These are phyloP conservation scores for Setophaga petechia DNA, from an alignment of 2,113 vertebrate species.

Conservation along the genomic window DNA sequence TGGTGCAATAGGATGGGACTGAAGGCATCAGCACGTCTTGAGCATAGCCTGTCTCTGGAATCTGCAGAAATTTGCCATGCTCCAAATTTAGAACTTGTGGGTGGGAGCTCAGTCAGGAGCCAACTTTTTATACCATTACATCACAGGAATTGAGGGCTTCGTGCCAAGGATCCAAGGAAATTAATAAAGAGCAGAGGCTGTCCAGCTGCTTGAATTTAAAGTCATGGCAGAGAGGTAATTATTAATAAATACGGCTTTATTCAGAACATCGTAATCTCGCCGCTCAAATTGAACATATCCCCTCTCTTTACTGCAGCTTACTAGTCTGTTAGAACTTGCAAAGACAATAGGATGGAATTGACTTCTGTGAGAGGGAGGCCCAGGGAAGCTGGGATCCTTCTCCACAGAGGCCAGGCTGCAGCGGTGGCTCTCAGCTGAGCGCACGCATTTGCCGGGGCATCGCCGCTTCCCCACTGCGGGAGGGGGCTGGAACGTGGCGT, in stretches of 20 bases:
- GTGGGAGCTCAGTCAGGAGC: slow-evolving; percentile 62
- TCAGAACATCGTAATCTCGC: not conserved
- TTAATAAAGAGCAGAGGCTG: slow-evolving; percentile 66
- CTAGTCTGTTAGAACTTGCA: slow-evolving; percentile 12
- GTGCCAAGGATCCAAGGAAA: slow-evolving; percentile 59
- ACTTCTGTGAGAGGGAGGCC: not conserved
- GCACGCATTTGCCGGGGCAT: not conserved
- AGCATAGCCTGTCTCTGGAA: slow-evolving; percentile 60
- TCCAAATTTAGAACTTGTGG: slow-evolving; percentile 78
- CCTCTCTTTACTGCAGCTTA: slow-evolving; percentile 13
- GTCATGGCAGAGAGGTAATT: slow-evolving; percentile 56
- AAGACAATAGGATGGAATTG: slow-evolving; percentile 24
- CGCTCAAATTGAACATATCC: slow-evolving; percentile 63
- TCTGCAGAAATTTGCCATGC: slow-evolving; percentile 69
- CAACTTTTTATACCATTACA: slow-evolving; percentile 75
- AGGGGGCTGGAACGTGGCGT: not conserved
- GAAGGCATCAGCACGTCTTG: slow-evolving; percentile 57
- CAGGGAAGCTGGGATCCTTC: not conserved
- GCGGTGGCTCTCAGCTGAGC: not conserved
- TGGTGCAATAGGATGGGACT: slow-evolving; percentile 55
- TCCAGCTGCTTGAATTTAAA: slow-evolving; percentile 66
- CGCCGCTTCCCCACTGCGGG: not conserved
- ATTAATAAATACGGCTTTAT: slow-evolving; percentile 58
- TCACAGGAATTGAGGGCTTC: slow-evolving; percentile 62
- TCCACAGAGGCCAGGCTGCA: not conserved